Percentiles rank a stretch among this genome's conserved stretches.
Conservation (phyloP, 2,113 vertebrate genomes). For the Motacilla alba region DNA sequence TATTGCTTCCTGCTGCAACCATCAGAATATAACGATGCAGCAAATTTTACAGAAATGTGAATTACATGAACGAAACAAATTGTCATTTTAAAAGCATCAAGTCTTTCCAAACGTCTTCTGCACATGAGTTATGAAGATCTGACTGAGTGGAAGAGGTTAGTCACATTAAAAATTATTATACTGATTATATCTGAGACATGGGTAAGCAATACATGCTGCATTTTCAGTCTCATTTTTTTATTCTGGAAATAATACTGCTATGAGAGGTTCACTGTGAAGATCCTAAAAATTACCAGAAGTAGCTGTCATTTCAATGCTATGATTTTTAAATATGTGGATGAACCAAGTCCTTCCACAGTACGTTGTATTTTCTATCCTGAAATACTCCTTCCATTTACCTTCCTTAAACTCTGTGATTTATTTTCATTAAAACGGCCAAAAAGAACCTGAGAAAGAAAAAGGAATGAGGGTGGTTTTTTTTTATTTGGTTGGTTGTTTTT, state of each 20-base stretch:
- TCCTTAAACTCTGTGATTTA: neutral
- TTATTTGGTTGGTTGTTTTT: neutral
- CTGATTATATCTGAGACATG: neutral
- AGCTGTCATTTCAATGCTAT: neutral
- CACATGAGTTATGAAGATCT: neutral
- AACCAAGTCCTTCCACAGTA: neutral
- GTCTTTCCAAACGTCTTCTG: neutral
- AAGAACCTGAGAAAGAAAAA: neutral
- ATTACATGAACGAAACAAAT: neutral
- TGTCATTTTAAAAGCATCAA: neutral
- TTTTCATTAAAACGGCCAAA: neutral
- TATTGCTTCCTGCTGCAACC: neutral
- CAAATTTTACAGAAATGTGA: neutral
- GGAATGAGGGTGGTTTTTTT: neutral
- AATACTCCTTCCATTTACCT: neutral
- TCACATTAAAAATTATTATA: neutral
- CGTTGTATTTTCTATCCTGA: neutral
- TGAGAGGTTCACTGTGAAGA: neutral
- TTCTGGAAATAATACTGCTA: neutral
- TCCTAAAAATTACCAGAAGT: neutral
- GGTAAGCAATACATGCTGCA: neutral
- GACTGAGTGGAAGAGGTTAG: neutral
- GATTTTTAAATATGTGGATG: neutral
- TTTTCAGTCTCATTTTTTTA: neutral
- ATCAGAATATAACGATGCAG: neutral